phyloP scores from a whole-genome alignment of 2,797 vertebrate genomes.

The Lepilemur septentrionalis region DNA sequence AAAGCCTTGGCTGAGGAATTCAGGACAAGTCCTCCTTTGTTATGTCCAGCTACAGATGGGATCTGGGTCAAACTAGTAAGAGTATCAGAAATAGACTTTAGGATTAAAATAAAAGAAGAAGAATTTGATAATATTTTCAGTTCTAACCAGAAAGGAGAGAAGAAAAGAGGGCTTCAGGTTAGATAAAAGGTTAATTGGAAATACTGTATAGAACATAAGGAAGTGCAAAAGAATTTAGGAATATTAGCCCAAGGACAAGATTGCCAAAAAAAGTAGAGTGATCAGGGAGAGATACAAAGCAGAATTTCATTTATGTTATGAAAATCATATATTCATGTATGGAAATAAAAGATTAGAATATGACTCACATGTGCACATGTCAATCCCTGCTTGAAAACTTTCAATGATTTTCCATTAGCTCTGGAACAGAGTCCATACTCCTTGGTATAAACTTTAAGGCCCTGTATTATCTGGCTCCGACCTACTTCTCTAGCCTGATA shows the following conservation, averaged over 20 bases:
- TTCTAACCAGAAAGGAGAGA: background rate
- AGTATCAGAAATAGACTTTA: conserved; percentile 26
- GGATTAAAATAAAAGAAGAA: background rate
- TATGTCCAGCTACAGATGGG: background rate
- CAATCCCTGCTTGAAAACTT: background rate
- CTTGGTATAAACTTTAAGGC: background rate
- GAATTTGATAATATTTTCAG: conserved; percentile 6
- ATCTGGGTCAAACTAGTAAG: background rate
- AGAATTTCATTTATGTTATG: conserved; percentile 13
- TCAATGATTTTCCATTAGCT: conserved; percentile 8
- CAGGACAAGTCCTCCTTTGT: background rate
- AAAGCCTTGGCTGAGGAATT: background rate
- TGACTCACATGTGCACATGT: background rate
- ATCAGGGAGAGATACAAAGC: background rate
- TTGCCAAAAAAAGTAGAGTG: background rate
- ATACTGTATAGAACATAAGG: background rate
- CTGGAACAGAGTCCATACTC: background rate
- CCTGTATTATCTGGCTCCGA: conserved; percentile 62
- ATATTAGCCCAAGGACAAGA: background rate
- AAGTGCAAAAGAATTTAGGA: conserved; percentile 6
- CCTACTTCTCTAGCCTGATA: conserved; percentile 20
- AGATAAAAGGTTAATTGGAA: conserved; percentile 36
- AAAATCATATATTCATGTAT: background rate
- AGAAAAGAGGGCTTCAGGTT: background rate
- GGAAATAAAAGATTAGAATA: background rate